Evolutionary conservation across 2,888 invertebrate genomes (phyloP).

Genomic region (Pecten maximus): DNA sequence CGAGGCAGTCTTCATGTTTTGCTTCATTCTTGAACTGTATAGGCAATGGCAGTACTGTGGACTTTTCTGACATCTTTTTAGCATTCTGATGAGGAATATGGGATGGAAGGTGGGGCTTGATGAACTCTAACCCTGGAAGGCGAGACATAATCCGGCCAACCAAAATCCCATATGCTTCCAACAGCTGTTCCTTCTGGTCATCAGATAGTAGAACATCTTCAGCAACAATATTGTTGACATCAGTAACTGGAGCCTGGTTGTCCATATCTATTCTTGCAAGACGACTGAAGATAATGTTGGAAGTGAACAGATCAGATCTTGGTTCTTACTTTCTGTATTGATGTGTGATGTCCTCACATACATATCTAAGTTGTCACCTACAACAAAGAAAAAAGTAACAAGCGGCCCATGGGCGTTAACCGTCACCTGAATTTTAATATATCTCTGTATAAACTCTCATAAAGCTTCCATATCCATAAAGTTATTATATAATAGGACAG

Average conservation of each 20-base stretch:
- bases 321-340: slow-evolving; percentile 43
- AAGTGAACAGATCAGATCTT: slow-evolving; percentile 46
- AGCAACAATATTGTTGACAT: background rate
- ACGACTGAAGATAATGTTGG: slow-evolving; percentile 49
- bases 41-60: slow-evolving; percentile 45
- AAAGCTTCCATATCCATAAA: too few species aligned
- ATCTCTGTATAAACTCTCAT: too few species aligned
- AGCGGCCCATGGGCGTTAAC: too few species aligned
- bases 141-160: slow-evolving; percentile 19
- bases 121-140: slow-evolving; percentile 14
- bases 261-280: slow-evolving; percentile 46
- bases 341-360: slow-evolving; percentile 46
- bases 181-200: background rate
- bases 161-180: slow-evolving; percentile 11
- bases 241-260: slow-evolving; percentile 30
- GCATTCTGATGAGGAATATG: slow-evolving; percentile 50
- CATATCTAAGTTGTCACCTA: slow-evolving; percentile 54
- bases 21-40: slow-evolving; percentile 50
- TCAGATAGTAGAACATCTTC: background rate
- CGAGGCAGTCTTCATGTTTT: slow-evolving; percentile 54
- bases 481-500: too few species aligned
- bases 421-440: too few species aligned
- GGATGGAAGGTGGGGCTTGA: background rate
- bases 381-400: background rate
- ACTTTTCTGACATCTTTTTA: slow-evolving; percentile 45